Conservation (phyloP, 2,113 vertebrate genomes). For the Cyprinodon variegatus region DNA sequence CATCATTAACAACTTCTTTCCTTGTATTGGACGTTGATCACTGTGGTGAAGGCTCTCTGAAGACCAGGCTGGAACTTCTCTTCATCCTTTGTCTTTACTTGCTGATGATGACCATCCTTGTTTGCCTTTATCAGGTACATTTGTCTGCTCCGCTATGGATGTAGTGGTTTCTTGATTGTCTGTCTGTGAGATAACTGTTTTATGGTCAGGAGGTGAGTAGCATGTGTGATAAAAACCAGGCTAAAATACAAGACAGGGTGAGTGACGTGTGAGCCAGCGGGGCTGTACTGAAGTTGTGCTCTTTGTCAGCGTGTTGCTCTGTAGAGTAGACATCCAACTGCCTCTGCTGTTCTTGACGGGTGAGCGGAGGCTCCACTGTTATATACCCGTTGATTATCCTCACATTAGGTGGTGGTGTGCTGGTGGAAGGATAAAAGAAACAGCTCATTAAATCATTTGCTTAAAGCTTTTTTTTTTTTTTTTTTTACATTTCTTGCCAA, state of each 20-base stretch:
- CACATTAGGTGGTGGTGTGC: conserved; percentile 82
- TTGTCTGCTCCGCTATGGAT: conserved; percentile 33
- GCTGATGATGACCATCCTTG: conserved; percentile 14
- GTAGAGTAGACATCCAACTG: conserved; percentile 16
- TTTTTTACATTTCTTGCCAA: background rate
- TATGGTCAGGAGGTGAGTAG: conserved; percentile 87
- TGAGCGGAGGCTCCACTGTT: conserved; percentile 83
- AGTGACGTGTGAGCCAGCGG: conserved; percentile 26
- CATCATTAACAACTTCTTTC: conserved; percentile 25
- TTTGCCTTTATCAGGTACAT: conserved; percentile 32
- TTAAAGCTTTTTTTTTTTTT: accelerated
- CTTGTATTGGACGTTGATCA: background rate
- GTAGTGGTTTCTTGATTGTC: conserved; percentile 28
- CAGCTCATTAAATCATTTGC: background rate
- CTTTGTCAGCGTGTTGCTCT: background rate
- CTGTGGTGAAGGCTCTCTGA: background rate
- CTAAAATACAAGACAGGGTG: conserved; percentile 62
- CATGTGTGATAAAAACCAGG: conserved; percentile 71
- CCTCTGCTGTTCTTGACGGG: conserved; percentile 68
- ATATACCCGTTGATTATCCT: conserved; percentile 87
- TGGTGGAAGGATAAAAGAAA: conserved; percentile 71
- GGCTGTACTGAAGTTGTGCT: conserved; percentile 63
- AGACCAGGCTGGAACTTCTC: conserved; percentile 18
- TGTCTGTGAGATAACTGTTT: conserved; percentile 40
- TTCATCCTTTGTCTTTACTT: conserved; percentile 9